A percentile compares a stretch with the other conserved stretches of the same genome.
phyloP scores from a whole-genome alignment of 2,888 invertebrate species.

The Pyrrhosoma nymphula region DNA sequence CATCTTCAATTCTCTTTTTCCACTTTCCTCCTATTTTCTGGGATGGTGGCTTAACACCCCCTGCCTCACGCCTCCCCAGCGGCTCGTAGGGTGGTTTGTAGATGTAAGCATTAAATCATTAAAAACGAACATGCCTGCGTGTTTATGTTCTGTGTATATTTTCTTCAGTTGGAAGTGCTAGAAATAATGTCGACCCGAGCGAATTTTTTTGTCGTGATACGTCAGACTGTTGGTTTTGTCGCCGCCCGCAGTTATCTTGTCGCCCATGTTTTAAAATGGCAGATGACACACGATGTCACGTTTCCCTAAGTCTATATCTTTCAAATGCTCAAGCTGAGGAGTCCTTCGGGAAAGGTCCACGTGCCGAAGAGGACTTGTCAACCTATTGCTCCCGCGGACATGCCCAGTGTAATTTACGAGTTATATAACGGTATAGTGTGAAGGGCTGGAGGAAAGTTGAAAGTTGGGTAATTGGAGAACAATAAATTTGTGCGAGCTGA shows the following conservation, averaged over 20 bases:
- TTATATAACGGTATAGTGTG: too few relatives aligned
- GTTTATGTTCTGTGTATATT: too few relatives aligned
- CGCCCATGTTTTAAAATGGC: not conserved
- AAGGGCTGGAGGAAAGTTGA: too few relatives aligned
- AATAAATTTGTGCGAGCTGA: too few relatives aligned
- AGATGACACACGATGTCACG: not conserved
- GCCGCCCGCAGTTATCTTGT: not conserved
- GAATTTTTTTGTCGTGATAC: not conserved
- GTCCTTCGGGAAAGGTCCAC: not conserved
- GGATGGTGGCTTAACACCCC: too few relatives aligned
- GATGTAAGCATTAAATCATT: too few relatives aligned
- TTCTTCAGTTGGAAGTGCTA: not conserved
- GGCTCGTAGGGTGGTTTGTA: not conserved
- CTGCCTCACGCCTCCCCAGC: too few relatives aligned
- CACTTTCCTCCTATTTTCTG: too few relatives aligned
- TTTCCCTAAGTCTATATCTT: not conserved
- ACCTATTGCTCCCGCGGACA: too few relatives aligned
- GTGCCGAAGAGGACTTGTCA: not conserved
- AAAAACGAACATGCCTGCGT: too few relatives aligned
- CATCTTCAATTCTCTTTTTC: too few relatives aligned
- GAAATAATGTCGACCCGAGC: not conserved
- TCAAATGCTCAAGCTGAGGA: not conserved
- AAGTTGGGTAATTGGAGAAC: too few relatives aligned
- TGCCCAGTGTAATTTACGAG: not conserved
- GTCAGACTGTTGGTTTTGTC: not conserved